Conservation (phyloP, 1,140 invertebrate genomes). For the Pogonomyrmex barbatus region DNA sequence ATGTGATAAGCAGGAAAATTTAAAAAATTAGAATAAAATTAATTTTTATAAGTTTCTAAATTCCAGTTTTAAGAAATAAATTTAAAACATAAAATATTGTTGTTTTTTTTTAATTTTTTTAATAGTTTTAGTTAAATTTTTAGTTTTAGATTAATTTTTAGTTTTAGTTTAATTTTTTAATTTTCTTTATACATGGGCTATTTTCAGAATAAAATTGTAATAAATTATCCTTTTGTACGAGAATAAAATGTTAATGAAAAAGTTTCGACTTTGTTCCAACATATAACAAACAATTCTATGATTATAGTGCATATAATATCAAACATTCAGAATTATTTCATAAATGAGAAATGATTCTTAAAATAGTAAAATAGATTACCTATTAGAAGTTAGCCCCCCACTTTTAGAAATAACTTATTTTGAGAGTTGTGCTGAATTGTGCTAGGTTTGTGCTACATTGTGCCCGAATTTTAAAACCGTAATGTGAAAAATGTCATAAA, state of each 20-base stretch:
- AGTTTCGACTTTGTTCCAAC: background rate
- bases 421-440: no score
- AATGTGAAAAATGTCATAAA: no score
- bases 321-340: background rate
- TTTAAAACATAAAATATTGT: background rate
- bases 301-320: background rate
- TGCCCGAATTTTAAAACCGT: no score
- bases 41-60: constrained; percentile 17
- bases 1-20: background rate
- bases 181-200: background rate
- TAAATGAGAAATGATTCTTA: background rate
- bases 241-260: constrained; percentile 4
- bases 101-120: background rate
- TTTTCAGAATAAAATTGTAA: constrained; percentile 12
- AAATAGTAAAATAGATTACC: no score
- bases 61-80: background rate
- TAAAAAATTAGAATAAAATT: background rate
- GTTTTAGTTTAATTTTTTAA: background rate
- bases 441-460: no score
- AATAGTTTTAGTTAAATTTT: no score
- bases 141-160: no score
- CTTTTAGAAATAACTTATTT: no score
- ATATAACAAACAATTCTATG: background rate
- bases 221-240: background rate
- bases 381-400: no score